A percentile compares a stretch with the other conserved stretches of the same genome.
Evolutionary conservation across 23 tunicate species (phyloP).

Genomic region (Botrylloides violaceus): DNA sequence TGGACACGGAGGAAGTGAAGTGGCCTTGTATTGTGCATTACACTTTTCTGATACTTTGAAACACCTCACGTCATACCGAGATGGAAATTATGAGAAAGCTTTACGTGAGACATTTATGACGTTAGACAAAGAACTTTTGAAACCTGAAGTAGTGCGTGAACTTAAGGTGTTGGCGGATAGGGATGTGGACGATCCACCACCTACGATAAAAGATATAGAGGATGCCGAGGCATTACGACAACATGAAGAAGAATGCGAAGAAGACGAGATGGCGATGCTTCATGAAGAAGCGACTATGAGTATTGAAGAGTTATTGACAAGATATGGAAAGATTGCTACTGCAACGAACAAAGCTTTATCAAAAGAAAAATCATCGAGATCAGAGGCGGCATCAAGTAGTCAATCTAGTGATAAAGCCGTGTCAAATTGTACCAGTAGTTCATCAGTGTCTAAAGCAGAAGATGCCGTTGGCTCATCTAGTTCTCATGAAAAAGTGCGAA

Average conservation of each 20-base stretch:
- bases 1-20: conserved; percentile 97
- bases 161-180: conserved; percentile 52
- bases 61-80: conserved; percentile 29
- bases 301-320: conserved; percentile 61
- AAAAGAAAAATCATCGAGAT: not conserved
- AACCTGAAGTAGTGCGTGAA: conserved; percentile 39
- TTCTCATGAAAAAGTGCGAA: too few relatives aligned
- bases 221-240: conserved; percentile 28
- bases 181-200: conserved; percentile 71
- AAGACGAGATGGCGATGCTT: conserved; percentile 69
- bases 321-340: conserved; percentile 68
- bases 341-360: conserved; percentile 30
- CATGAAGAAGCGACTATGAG: conserved; percentile 94
- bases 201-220: conserved; percentile 48
- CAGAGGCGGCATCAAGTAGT: not conserved
- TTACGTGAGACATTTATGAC: conserved; percentile 60
- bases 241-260: conserved; percentile 55
- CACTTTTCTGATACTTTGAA: conserved; percentile 56
- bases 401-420: not conserved
- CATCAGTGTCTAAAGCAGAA: too few relatives aligned
- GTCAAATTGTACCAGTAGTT: not conserved
- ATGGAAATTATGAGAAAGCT: conserved; percentile 48
- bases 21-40: conserved; percentile 69
- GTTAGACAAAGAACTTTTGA: conserved; percentile 54
- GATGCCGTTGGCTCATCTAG: too few relatives aligned